Evolutionary conservation across 2,888 invertebrate species (phyloP).

Genomic region (Hymenopus coronatus): DNA sequence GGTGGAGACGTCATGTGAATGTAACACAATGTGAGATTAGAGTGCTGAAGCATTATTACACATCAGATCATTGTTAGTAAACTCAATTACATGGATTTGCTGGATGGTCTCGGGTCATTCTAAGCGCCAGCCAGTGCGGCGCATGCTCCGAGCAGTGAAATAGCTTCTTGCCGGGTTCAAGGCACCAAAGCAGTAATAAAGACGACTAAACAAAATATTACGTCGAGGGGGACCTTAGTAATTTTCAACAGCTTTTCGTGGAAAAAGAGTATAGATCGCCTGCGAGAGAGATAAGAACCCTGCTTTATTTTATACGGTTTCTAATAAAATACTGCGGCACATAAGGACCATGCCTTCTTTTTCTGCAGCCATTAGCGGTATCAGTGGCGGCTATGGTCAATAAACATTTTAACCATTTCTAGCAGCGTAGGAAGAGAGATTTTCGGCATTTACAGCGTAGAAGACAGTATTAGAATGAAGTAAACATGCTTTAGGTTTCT

Average conservation of each 20-base stretch:
- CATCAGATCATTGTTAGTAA: too few species aligned
- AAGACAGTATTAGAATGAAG: too few species aligned
- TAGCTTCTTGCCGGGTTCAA: neutral
- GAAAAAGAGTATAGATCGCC: neutral
- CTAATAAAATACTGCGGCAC: neutral
- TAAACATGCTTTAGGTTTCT: too few species aligned
- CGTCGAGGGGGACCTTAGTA: neutral
- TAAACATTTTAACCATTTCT: too few species aligned
- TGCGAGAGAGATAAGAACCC: neutral
- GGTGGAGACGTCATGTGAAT: too few species aligned
- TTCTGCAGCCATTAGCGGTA: neutral
- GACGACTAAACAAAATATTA: neutral
- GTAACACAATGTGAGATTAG: too few species aligned
- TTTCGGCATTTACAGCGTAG: too few species aligned
- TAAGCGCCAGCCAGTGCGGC: neutral
- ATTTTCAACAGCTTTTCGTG: constrained; percentile 6
- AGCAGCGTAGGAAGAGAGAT: too few species aligned
- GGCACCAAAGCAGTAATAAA: neutral
- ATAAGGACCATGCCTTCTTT: neutral
- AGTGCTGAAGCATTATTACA: too few species aligned
- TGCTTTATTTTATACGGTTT: neutral
- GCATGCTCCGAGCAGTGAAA: neutral
- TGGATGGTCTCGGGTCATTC: too few species aligned
- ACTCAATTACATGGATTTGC: too few species aligned
- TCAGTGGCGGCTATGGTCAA: too few species aligned